These are phyloP conservation scores for Amazona vittata DNA, from an alignment of 2,113 vertebrate species.

Conservation along the genomic window DNA sequence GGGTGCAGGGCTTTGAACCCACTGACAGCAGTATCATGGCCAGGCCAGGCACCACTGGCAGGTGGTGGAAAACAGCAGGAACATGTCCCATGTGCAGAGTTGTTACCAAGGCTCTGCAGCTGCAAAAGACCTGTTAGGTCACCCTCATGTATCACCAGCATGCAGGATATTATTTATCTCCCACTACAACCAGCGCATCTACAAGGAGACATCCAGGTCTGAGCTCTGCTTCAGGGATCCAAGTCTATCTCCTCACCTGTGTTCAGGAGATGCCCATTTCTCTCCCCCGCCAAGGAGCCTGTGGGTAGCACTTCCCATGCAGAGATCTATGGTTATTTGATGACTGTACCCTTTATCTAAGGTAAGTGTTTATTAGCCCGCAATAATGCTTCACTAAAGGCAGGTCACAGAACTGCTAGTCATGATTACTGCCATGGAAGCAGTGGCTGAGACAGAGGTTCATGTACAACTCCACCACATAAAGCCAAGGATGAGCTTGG, in stretches of 20 bases:
- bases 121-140: background rate
- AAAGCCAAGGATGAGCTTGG: background rate
- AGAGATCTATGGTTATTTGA: fast-evolving
- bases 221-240: background rate
- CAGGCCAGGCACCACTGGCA: background rate
- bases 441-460: background rate
- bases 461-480: fast-evolving
- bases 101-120: background rate
- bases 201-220: background rate
- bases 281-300: background rate
- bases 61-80: background rate
- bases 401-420: background rate
- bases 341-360: background rate
- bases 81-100: fast-evolving
- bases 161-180: background rate
- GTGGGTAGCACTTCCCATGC: background rate
- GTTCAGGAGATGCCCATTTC: background rate
- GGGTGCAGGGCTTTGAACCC: background rate
- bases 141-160: background rate
- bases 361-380: background rate
- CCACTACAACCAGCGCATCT: background rate
- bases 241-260: background rate
- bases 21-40: background rate
- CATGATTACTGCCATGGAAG: background rate
- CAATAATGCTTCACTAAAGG: background rate